phyloP scores from a whole-genome alignment of 2,888 invertebrate genomes.

The Sabatieria punctata region DNA sequence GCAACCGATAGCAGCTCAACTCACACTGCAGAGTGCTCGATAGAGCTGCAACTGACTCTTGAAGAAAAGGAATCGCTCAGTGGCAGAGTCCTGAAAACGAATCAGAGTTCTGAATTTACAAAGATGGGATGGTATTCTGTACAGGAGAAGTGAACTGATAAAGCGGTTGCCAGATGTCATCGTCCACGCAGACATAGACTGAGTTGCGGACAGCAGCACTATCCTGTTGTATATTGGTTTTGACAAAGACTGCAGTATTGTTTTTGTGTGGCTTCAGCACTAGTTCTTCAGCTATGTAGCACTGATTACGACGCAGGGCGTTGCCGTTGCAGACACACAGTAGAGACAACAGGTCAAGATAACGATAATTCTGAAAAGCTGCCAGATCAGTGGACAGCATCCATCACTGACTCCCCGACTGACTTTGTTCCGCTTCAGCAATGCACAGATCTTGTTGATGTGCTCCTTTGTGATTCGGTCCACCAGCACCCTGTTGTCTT shows the following conservation, averaged over 20 bases:
- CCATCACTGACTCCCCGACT: too few species aligned
- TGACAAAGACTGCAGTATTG: not conserved
- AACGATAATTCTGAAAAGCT: slow-evolving; percentile 24
- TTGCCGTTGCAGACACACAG: slow-evolving; percentile 33
- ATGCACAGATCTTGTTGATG: slow-evolving; percentile 30
- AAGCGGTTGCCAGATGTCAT: slow-evolving; percentile 19
- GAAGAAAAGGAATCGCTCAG: slow-evolving; percentile 29
- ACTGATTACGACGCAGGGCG: slow-evolving; percentile 32
- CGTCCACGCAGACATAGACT: slow-evolving; percentile 30
- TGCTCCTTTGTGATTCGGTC: slow-evolving; percentile 30
- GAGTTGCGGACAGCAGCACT: slow-evolving; percentile 25
- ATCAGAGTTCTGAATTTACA: too few species aligned
- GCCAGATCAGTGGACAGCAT: too few species aligned
- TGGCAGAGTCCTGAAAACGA: slow-evolving; percentile 12
- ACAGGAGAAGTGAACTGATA: not conserved
- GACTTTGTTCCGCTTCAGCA: slow-evolving; percentile 31
- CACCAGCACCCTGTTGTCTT: slow-evolving; percentile 33
- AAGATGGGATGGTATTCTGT: too few species aligned
- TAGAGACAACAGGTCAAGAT: slow-evolving; percentile 30
- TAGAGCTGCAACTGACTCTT: slow-evolving; percentile 32
- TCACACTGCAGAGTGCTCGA: slow-evolving; percentile 31
- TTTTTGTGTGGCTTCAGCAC: slow-evolving; percentile 3
- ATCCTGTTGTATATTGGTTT: slow-evolving; percentile 31
- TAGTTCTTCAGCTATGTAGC: slow-evolving; percentile 29
- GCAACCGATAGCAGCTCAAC: too few species aligned